Percentiles rank a stretch among this genome's conserved stretches.
Conservation (phyloP, 2,797 vertebrate species). For the Lophius americanus region DNA sequence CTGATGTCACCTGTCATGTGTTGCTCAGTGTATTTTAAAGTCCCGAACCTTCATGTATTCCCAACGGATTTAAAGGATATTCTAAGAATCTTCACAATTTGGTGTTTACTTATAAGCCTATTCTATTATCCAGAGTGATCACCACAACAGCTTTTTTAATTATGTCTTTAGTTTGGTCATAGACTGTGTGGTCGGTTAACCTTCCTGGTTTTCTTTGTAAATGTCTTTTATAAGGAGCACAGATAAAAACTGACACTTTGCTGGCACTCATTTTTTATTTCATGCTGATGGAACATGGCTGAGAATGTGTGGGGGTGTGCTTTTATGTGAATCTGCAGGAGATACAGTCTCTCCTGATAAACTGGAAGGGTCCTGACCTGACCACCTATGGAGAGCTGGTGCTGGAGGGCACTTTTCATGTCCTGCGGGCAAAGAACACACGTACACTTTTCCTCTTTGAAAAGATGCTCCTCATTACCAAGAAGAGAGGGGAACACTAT, state of each 20-base stretch:
- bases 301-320: slow-evolving; percentile 6
- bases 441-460: slow-evolving; percentile 95
- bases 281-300: slow-evolving; percentile 15
- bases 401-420: slow-evolving; percentile 93
- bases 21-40: neutral
- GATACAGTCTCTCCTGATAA: slow-evolving; percentile 95
- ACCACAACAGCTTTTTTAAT: slow-evolving; percentile 5
- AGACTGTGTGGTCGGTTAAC: neutral
- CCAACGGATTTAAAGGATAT: slow-evolving; percentile 4
- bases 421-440: slow-evolving; percentile 91
- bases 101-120: slow-evolving; percentile 2
- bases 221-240: slow-evolving; percentile 1
- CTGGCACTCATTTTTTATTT: slow-evolving; percentile 17
- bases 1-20: no score
- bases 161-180: slow-evolving; percentile 24
- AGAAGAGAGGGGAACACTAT: slow-evolving; percentile 93
- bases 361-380: slow-evolving; percentile 96
- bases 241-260: slow-evolving; percentile 6
- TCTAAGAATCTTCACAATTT: slow-evolving; percentile 1
- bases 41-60: neutral
- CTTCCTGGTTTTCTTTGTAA: neutral
- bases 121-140: neutral
- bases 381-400: slow-evolving; percentile 94
- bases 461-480: slow-evolving; percentile 92
- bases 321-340: slow-evolving; percentile 82